Evolutionary conservation across 2,113 vertebrate genomes (phyloP).

Genomic region (Syrmaticus mikado): DNA sequence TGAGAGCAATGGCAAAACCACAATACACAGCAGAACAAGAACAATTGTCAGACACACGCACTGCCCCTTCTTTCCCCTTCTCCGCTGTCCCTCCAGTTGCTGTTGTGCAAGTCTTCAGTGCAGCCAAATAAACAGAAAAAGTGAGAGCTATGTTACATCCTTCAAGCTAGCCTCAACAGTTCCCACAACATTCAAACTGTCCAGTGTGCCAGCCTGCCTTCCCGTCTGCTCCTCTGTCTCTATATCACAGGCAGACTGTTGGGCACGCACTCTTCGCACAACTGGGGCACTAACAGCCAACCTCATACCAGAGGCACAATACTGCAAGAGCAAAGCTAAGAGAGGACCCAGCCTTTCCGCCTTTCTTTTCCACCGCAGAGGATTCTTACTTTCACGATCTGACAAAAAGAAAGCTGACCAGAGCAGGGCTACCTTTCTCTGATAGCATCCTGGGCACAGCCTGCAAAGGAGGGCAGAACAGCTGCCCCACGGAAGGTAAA

Average conservation of each 20-base stretch:
- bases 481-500: neutral
- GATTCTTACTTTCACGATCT: neutral
- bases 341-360: neutral
- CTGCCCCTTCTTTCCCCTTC: neutral
- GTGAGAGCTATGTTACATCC: neutral
- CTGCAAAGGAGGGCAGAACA: neutral
- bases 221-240: neutral
- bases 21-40: rapidly evolving
- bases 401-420: neutral
- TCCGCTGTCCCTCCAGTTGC: neutral
- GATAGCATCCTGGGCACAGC: rapidly evolving
- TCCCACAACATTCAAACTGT: neutral
- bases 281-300: neutral
- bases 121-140: rapidly evolving
- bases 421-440: neutral
- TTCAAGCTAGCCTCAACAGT: neutral
- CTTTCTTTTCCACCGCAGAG: neutral
- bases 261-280: neutral
- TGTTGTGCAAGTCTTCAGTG: neutral
- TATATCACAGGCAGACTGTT: neutral
- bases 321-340: neutral
- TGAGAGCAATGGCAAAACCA: neutral
- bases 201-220: neutral
- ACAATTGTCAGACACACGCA: neutral
- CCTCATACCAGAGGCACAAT: rapidly evolving